A percentile compares a stretch with the other conserved stretches of the same genome.
Conservation (phyloP, 2,888 invertebrate genomes). For the Andrena marginata region DNA sequence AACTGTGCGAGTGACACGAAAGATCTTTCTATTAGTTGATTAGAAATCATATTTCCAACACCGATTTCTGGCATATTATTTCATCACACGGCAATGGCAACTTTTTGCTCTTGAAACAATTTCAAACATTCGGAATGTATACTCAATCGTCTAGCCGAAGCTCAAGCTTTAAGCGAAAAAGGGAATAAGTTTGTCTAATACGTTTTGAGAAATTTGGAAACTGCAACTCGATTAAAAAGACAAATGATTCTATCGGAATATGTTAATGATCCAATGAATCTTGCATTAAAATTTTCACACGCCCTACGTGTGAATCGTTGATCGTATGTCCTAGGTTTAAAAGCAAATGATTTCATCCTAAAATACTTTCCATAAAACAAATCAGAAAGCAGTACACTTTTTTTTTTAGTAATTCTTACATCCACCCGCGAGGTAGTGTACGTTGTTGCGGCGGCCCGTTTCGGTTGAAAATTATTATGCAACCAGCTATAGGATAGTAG, state of each 20-base stretch:
- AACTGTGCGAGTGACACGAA: conserved; percentile 87
- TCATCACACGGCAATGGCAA: conserved; percentile 13
- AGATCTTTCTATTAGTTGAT: conserved; percentile 69
- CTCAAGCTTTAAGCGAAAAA: not conserved
- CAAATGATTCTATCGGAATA: not conserved
- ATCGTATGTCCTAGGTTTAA: not conserved
- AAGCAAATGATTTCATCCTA: not conserved
- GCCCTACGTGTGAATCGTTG: not conserved
- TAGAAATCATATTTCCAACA: conserved; percentile 34
- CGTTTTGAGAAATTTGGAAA: not conserved
- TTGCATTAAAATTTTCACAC: not conserved
- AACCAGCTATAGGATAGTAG: not conserved
- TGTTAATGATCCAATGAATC: not conserved
- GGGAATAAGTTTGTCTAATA: not conserved
- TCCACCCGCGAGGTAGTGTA: not conserved
- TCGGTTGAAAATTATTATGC: conserved; percentile 7
- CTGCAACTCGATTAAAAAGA: too few relatives aligned
- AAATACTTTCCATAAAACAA: not conserved
- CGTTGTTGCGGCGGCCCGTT: not conserved
- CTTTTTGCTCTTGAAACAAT: conserved; percentile 68
- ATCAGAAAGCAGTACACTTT: not conserved
- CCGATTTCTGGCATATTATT: conserved; percentile 36
- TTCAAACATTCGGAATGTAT: conserved; percentile 45
- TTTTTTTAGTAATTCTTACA: not conserved
- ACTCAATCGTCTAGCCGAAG: not conserved